phyloP scores from a whole-genome alignment of 2,797 vertebrate species.

The Tiaroga cobitis region DNA sequence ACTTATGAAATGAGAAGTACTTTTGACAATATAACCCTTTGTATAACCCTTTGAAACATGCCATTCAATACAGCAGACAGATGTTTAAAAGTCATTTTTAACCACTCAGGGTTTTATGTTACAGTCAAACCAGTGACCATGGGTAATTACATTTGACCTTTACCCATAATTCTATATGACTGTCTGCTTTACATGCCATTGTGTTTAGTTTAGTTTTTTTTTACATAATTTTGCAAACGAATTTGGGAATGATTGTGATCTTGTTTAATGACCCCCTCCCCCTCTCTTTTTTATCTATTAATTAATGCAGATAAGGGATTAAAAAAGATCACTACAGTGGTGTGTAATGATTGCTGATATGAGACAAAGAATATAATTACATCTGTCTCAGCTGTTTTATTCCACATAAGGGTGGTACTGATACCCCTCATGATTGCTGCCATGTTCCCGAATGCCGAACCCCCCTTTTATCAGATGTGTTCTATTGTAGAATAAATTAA shows the following conservation, averaged over 20 bases:
- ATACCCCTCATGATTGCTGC: too few relatives aligned
- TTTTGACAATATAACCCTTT: not conserved
- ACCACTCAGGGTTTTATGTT: not conserved
- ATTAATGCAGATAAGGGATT: too few relatives aligned
- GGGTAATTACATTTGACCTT: conserved; percentile 13
- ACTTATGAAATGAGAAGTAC: not conserved
- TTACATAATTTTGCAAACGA: not conserved
- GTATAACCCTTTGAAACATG: not conserved
- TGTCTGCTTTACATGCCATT: not conserved
- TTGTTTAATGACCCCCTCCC: too few relatives aligned
- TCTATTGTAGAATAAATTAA: too few relatives aligned
- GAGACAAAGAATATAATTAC: too few relatives aligned
- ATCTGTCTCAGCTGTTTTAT: too few relatives aligned
- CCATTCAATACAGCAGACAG: not conserved
- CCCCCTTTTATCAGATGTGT: too few relatives aligned
- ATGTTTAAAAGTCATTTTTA: not conserved
- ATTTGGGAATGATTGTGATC: not conserved
- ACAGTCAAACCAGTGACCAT: not conserved
- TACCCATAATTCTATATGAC: not conserved
- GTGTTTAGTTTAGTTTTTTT: not conserved
- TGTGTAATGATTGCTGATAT: too few relatives aligned
- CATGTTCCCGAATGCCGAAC: too few relatives aligned
- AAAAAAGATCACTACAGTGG: too few relatives aligned
- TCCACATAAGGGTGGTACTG: too few relatives aligned
- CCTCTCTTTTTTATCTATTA: too few relatives aligned